Conservation (phyloP, 2,797 vertebrate genomes). For the Aotus griseimembra region DNA sequence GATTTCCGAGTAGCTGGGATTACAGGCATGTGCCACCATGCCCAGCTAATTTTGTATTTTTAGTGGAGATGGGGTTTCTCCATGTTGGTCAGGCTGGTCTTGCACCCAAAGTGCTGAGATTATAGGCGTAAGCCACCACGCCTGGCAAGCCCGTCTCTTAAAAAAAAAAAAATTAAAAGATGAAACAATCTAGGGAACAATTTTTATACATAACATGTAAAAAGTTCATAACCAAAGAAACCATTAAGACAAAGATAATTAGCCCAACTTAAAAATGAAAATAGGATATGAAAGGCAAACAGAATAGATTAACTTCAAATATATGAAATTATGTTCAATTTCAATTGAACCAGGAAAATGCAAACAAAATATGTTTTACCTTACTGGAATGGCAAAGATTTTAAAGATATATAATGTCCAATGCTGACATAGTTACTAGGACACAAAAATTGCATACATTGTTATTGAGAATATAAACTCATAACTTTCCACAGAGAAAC, state of each 20-base stretch:
- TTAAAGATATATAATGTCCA: neutral
- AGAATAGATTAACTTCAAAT: neutral
- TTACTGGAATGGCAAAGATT: neutral
- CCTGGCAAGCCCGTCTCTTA: no score
- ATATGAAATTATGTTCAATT: neutral
- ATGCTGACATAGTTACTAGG: neutral
- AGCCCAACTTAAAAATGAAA: neutral
- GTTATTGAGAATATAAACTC: neutral
- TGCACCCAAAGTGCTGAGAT: no score
- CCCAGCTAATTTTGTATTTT: no score
- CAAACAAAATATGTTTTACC: neutral
- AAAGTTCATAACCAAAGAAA: neutral
- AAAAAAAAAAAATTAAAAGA: no score
- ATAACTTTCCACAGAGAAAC: neutral
- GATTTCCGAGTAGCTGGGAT: no score
- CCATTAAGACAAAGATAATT: neutral
- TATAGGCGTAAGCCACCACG: no score
- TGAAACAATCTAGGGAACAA: neutral
- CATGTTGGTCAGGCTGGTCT: no score
- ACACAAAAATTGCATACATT: neutral
- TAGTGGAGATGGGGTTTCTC: no score
- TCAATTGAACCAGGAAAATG: conserved; percentile 18
- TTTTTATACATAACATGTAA: neutral
- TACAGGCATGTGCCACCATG: no score
- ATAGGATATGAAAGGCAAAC: neutral